Percentiles rank a stretch among this genome's conserved stretches.
phyloP scores from a whole-genome alignment of 2,888 invertebrate species.

The Hemithea aestivaria region DNA sequence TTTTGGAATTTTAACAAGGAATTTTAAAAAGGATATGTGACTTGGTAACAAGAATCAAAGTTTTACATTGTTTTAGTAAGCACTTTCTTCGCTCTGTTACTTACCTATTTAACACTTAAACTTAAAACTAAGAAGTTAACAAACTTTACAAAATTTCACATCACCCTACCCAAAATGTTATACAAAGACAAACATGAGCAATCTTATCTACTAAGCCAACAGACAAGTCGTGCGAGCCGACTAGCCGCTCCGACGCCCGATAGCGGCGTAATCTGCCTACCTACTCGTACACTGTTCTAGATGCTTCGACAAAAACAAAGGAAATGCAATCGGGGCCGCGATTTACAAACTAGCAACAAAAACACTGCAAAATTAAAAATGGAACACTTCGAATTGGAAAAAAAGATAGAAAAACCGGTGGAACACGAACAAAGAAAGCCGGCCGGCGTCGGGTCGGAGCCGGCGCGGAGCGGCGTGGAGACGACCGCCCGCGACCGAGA shows the following conservation, averaged over 20 bases:
- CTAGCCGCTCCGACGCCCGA: slow-evolving; percentile 30
- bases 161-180: background rate
- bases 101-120: slow-evolving; percentile 7
- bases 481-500: slow-evolving; percentile 45
- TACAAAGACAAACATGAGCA: slow-evolving; percentile 20
- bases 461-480: slow-evolving; percentile 41
- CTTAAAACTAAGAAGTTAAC: background rate
- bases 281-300: slow-evolving; percentile 26
- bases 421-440: slow-evolving; percentile 69
- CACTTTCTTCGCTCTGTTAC: slow-evolving; percentile 3
- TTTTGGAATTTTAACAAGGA: no score
- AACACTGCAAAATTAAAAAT: slow-evolving; percentile 3
- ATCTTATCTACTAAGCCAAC: slow-evolving; percentile 23
- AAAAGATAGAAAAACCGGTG: slow-evolving; percentile 31
- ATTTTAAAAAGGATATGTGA: no score
- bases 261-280: slow-evolving; percentile 25
- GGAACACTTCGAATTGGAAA: slow-evolving; percentile 25
- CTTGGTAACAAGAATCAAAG: no score
- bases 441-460: slow-evolving; percentile 48
- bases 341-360: background rate
- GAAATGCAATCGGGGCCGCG: slow-evolving; percentile 2
- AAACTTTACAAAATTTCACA: slow-evolving; percentile 18
- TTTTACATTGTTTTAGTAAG: no score
- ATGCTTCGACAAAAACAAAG: slow-evolving; percentile 27
- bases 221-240: slow-evolving; percentile 14